Evolutionary conservation across 92 coral and sea anemone species (phyloP), one percentile per base, ranked within the genome.

Genomic region (Heliopora coerulea): DNA sequence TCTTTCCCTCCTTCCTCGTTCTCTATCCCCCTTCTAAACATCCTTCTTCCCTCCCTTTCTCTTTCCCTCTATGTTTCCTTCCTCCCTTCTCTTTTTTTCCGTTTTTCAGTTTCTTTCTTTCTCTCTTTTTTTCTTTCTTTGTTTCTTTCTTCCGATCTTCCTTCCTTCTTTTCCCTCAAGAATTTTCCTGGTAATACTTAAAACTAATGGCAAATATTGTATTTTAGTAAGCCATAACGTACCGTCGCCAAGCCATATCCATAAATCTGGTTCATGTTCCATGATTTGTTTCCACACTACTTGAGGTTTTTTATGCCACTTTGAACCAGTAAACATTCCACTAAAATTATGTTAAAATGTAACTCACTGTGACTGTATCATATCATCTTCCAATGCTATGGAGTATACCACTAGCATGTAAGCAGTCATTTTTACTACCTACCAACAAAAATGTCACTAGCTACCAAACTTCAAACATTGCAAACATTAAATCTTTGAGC

Each of bases 201-300:
- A 37, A 37, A 37, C 42, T 24, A 7, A 17, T 1, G 23, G 3
- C 15, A 17, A 30, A 30, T 30, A 9, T 3, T 9, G 30, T 23
- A 56, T 24, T 11, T 2, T 56, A n/a, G n/a, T n/a, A n/a, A n/a
- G n/a, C n/a, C n/a, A n/a, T n/a, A 8, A 28, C 96, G 63, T 76
- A 92, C 97, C 97, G 68, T 92, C 97, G 61, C 97, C 97, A 14
- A 92, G 90, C 97, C 97, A 92, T 60, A 92, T 79, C 96, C 96
- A 92, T 46, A 92, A 30, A 70, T 92, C 97, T 28, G 97, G 97
- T 11, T 83, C 59, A 72, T 83, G 89, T 28, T 61, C 50, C 28
- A 73, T 58, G 69, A 92, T 83, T 62, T 88, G 89, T 66, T 81
- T 79, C 97, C 97, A 92, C 17, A 92, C 79, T 24, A 84, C 87